These are phyloP conservation scores for Meliscaeva auricollis DNA, from an alignment of 2,888 invertebrate species.

Conservation along the genomic window DNA sequence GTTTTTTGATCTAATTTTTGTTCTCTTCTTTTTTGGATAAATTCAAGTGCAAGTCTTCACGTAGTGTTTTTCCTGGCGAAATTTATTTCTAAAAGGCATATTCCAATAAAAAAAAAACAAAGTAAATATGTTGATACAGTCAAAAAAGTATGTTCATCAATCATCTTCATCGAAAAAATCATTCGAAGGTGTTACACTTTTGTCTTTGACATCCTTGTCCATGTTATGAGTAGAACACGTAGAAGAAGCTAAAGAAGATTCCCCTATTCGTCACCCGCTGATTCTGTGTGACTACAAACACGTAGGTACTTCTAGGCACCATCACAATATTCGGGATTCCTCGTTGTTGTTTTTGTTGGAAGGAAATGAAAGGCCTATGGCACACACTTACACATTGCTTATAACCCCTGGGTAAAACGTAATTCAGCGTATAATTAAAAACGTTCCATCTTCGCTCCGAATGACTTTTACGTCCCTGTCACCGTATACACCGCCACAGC, in stretches of 20 bases:
- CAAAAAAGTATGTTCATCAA: background rate
- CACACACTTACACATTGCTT: conserved; percentile 45
- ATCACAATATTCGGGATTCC: no score
- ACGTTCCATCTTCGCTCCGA: conserved; percentile 65
- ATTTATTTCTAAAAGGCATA: no score
- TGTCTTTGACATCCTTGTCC: conserved; percentile 12
- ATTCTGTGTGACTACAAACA: background rate
- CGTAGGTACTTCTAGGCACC: no score
- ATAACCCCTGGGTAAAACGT: conserved; percentile 45
- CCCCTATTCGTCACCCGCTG: conserved; percentile 24
- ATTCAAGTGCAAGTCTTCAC: no score
- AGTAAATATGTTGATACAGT: background rate
- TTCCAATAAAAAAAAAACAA: no score
- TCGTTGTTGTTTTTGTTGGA: no score
- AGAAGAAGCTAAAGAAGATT: conserved; percentile 20
- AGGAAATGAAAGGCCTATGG: conserved; percentile 29
- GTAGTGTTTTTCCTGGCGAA: no score
- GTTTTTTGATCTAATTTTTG: no score
- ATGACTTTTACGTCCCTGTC: conserved; percentile 53
- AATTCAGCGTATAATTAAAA: conserved; percentile 76
- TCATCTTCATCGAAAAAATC: background rate
- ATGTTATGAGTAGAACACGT: background rate
- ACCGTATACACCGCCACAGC: conserved; percentile 12
- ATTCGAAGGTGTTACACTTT: background rate
- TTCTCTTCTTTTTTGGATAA: no score